Percentiles rank a stretch among this genome's conserved stretches.
Evolutionary conservation across 2,888 invertebrate species (phyloP).

Genomic region (Pogonocherus hispidulus): DNA sequence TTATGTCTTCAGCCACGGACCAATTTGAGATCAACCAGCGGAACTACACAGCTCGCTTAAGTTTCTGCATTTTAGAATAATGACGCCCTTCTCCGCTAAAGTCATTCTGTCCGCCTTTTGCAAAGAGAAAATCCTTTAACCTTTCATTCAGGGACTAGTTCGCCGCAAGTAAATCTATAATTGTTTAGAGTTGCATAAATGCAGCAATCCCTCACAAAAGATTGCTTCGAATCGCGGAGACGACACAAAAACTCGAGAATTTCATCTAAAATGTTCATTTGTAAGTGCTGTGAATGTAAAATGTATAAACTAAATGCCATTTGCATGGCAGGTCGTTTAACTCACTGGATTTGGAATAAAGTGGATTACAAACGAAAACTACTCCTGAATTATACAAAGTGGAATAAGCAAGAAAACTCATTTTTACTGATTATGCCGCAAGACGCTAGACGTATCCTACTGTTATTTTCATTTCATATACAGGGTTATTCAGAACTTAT

Average conservation of each 20-base stretch:
- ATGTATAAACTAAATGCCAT: background rate
- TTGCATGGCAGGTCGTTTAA: background rate
- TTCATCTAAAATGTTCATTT: background rate
- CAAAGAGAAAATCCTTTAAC: constrained; percentile 2
- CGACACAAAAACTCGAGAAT: background rate
- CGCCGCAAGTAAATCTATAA: background rate
- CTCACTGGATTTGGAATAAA: background rate
- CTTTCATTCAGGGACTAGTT: background rate
- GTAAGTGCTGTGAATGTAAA: background rate
- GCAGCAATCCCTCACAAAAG: background rate
- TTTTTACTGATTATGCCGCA: too few species aligned
- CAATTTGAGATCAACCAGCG: constrained; percentile 46
- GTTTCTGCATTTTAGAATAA: constrained; percentile 44
- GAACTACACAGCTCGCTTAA: constrained; percentile 43
- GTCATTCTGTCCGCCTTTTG: background rate
- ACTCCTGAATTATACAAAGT: background rate
- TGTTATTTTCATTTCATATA: too few species aligned
- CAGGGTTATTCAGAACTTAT: too few species aligned
- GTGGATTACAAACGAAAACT: background rate
- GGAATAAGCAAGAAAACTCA: too few species aligned
- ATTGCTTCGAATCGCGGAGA: background rate
- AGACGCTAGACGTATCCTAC: too few species aligned
- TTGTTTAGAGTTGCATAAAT: background rate
- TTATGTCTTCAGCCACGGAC: constrained; percentile 43
- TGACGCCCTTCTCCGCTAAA: constrained; percentile 21